Base-by-base conservation (phyloP, 2,888 invertebrate species). In the Archips crataeganus region DNA sequence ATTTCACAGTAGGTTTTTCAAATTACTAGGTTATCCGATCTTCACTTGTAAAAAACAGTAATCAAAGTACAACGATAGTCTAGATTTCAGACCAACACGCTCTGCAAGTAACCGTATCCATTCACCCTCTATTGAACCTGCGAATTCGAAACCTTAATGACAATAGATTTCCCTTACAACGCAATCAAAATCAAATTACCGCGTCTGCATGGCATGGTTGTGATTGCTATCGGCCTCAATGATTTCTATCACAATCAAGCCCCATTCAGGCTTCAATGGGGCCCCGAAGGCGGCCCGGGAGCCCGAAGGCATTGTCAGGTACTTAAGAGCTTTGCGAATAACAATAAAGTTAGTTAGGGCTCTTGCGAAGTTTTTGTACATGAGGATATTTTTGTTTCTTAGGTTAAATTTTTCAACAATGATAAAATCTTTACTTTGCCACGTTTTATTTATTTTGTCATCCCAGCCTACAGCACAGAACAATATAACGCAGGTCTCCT, bases 111-210 rank as follows among this genome's bases (percentile, higher is more conserved):
- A 13, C 45, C 32, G 11, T 32, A 39, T 32, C 15, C 2, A 8
- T 32, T 57, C 57, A 32, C 2, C 32, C 57, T n/a, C 49, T 57
- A 32, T 57, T 23, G 32, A 32, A 57, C 32, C 32, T 3, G 10
- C 59, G 34, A 5, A 47, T n/a, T 9, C 3, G 59, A 45, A 13
- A 45, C 57, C 47, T 1, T 47, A 47, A 36, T 11, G 23, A 67
- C 45, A 67, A 67, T 57, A n/a, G 67, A 47, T 54, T 62, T 45
- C 11, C 59, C 61, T n/a, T 65, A 49, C 49, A 62, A 63, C 54
- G 57, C 47, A 73, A 68, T 68, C 68, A 68, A 73, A 68, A 68
- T 68, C 39, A 59, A 63, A 73, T 73, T 68, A 73, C 67, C 9
- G 68, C 47, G 45, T 61, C 60, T 45, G 62, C 62, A 45, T 11